phyloP scores from a whole-genome alignment of 2,888 invertebrate species.

The Eilema griseolum region DNA sequence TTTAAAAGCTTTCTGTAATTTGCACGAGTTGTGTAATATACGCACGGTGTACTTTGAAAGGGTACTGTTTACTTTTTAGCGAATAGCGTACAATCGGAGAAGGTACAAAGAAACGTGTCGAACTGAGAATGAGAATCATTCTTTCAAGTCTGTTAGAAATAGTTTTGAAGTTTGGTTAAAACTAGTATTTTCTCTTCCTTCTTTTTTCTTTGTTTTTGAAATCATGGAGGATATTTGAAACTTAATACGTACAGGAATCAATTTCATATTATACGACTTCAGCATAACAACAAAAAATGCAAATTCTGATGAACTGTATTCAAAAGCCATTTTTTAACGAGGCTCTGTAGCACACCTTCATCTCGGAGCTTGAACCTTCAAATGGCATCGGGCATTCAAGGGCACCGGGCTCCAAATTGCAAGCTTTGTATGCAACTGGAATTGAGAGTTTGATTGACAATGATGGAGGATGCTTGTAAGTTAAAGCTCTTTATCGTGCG shows the following conservation, averaged over 20 bases:
- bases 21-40: constrained; percentile 1
- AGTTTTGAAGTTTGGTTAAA: too few relatives aligned
- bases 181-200: too few relatives aligned
- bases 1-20: constrained; percentile 10
- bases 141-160: too few relatives aligned
- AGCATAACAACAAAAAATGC: neutral
- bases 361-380: neutral
- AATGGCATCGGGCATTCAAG: too few relatives aligned
- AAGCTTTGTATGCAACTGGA: neutral
- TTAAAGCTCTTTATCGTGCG: neutral
- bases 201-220: too few relatives aligned
- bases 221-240: too few relatives aligned
- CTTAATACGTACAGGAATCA: too few relatives aligned
- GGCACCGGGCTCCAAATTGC: neutral
- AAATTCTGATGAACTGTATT: neutral
- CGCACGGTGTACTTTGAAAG: neutral
- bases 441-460: neutral
- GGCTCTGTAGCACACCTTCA: neutral
- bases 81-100: neutral
- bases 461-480: too few relatives aligned
- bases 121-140: too few relatives aligned
- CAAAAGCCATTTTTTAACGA: neutral
- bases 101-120: too few relatives aligned
- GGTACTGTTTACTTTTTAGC: neutral
- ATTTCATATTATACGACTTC: neutral